Evolutionary conservation across 2,888 invertebrate species (phyloP).

Genomic region (Epinotia nisella): DNA sequence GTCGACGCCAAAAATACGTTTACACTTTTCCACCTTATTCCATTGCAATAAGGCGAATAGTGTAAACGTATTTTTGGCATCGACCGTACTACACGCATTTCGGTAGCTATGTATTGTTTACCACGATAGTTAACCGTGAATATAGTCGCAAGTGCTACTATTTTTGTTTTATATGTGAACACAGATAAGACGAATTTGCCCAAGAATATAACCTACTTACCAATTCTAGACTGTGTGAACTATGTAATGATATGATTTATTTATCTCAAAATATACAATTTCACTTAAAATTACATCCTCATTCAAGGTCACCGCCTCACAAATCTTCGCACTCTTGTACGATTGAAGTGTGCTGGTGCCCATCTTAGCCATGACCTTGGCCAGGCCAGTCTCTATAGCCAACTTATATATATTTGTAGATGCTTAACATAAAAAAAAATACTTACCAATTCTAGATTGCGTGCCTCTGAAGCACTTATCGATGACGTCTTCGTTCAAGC

Average conservation of each 20-base stretch:
- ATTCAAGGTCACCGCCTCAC: slow-evolving; percentile 98
- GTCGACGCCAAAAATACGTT: too few relatives aligned
- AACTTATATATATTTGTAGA: neutral
- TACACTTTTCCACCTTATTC: too few relatives aligned
- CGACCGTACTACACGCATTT: too few relatives aligned
- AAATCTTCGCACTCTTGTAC: slow-evolving; percentile 99
- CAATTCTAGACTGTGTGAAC: slow-evolving; percentile 88
- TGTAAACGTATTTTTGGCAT: too few relatives aligned
- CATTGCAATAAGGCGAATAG: too few relatives aligned
- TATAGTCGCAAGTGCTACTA: too few relatives aligned
- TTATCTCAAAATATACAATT: too few relatives aligned
- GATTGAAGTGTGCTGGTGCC: slow-evolving; percentile 99
- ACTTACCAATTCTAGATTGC: slow-evolving; percentile 86
- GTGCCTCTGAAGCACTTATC: slow-evolving; percentile 96
- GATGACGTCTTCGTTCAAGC: slow-evolving; percentile 95
- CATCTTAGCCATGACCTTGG: slow-evolving; percentile 98
- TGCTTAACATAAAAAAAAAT: neutral
- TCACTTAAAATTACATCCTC: slow-evolving; percentile 96
- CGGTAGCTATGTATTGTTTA: too few relatives aligned
- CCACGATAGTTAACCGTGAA: too few relatives aligned
- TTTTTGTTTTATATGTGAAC: too few relatives aligned
- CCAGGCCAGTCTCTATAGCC: slow-evolving; percentile 42
- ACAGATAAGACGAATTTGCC: too few relatives aligned
- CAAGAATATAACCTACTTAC: slow-evolving; percentile 55
- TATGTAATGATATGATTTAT: too few relatives aligned